These are phyloP conservation scores for Endotricha flammealis DNA, from an alignment of 2,888 invertebrate species.

Conservation along the genomic window DNA sequence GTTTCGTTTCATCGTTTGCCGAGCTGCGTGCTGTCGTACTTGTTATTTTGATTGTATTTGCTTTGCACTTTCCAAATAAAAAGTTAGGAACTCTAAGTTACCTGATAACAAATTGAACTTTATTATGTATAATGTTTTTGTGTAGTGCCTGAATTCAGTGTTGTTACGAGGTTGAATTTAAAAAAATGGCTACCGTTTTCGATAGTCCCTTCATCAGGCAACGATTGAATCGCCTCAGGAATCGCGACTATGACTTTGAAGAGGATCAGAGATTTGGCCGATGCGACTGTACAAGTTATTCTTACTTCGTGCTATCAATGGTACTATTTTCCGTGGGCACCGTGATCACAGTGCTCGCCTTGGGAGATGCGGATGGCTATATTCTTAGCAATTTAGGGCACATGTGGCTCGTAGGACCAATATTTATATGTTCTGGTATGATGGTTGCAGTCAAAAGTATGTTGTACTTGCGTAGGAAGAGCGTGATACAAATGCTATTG, in stretches of 20 bases:
- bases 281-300: conserved; percentile 83
- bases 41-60: conserved; percentile 31
- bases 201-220: conserved; percentile 80
- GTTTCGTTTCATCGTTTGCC: neutral
- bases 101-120: neutral
- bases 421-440: conserved; percentile 82
- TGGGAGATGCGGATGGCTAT: conserved; percentile 80
- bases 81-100: conserved; percentile 5
- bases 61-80: conserved; percentile 27
- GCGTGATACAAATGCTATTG: conserved; percentile 81
- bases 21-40: conserved; percentile 20
- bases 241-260: conserved; percentile 78
- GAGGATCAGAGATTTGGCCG: conserved; percentile 80
- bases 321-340: conserved; percentile 81
- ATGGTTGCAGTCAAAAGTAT: conserved; percentile 84
- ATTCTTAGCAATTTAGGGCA: conserved; percentile 80
- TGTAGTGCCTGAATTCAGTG: conserved; percentile 26
- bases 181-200: conserved; percentile 80
- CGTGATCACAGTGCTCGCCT: conserved; percentile 80
- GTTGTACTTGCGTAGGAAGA: conserved; percentile 81
- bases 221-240: conserved; percentile 77
- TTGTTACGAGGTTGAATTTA: conserved; percentile 20
- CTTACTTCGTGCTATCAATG: conserved; percentile 80
- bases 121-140: conserved; percentile 21
- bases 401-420: conserved; percentile 83